Conservation (phyloP, 2,888 invertebrate species). For the Euzophera pinguis region DNA sequence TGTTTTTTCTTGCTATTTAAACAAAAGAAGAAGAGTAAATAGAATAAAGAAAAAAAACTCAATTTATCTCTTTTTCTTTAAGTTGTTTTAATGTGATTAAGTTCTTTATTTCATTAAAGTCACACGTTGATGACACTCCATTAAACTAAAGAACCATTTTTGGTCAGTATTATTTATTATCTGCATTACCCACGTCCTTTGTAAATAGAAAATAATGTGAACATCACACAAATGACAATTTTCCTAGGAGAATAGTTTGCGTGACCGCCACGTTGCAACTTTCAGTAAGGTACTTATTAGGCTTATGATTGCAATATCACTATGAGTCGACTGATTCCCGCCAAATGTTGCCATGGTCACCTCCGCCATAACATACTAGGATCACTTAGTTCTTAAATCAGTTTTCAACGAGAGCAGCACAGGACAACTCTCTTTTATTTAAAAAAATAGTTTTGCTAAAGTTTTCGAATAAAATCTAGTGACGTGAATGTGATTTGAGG, state of each 20-base stretch:
- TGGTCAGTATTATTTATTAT: too few relatives aligned
- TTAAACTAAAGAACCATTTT: too few relatives aligned
- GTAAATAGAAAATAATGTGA: too few relatives aligned
- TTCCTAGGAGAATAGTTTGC: not conserved
- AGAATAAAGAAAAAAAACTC: too few relatives aligned
- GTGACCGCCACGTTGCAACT: not conserved
- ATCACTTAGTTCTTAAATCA: constrained; percentile 38
- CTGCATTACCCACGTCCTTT: too few relatives aligned
- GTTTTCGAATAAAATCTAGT: not conserved
- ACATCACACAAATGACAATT: not conserved
- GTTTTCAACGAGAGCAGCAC: constrained; percentile 25
- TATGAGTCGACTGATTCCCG: constrained; percentile 37
- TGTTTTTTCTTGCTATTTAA: too few relatives aligned
- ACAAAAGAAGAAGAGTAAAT: too few relatives aligned
- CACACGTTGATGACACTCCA: too few relatives aligned
- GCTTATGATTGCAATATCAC: constrained; percentile 31
- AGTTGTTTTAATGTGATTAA: too few relatives aligned
- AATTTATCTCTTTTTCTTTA: too few relatives aligned
- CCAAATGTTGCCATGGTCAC: constrained; percentile 57
- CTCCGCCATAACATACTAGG: constrained; percentile 50
- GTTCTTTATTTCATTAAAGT: too few relatives aligned
- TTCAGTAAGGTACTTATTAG: constrained; percentile 1
- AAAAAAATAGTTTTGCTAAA: not conserved
- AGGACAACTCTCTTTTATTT: constrained; percentile 19
- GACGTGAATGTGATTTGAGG: constrained; percentile 1